Evolutionary conservation across 92 coral and sea anemone genomes (phyloP).

Genomic region (Parazoanthus atlanticus): DNA sequence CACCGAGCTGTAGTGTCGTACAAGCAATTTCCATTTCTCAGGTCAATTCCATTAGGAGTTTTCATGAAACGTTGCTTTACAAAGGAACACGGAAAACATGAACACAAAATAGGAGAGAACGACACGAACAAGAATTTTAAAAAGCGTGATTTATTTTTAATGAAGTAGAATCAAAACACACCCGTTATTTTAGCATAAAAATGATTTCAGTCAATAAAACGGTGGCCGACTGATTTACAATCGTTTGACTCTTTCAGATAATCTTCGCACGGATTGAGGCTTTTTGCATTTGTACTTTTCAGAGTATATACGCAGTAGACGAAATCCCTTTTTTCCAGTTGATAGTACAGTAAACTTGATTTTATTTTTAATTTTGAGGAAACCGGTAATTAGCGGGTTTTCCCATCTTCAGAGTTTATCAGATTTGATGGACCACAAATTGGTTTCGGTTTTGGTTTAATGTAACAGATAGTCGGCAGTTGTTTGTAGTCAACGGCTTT

Average conservation of each 20-base stretch:
- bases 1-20: not conserved
- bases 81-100: not conserved
- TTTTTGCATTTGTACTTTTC: not conserved
- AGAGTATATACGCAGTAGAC: not conserved
- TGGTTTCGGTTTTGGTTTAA: not conserved
- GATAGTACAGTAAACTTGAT: not conserved
- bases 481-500: not conserved
- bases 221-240: not conserved
- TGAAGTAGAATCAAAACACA: slow-evolving; percentile 8
- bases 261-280: not conserved
- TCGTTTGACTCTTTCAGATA: not conserved
- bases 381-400: slow-evolving; percentile 23
- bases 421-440: not conserved
- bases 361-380: not conserved
- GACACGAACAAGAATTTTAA: not conserved
- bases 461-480: not conserved
- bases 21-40: not conserved
- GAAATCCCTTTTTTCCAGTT: not conserved
- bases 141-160: slow-evolving; percentile 29
- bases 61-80: not conserved
- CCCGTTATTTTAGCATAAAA: slow-evolving; percentile 20
- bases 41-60: not conserved
- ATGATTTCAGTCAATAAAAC: slow-evolving; percentile 9
- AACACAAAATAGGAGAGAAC: not conserved
- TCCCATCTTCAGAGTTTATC: not conserved